Conservation (phyloP, 2,888 invertebrate species). For the Zaprionus bogoriensis region DNA sequence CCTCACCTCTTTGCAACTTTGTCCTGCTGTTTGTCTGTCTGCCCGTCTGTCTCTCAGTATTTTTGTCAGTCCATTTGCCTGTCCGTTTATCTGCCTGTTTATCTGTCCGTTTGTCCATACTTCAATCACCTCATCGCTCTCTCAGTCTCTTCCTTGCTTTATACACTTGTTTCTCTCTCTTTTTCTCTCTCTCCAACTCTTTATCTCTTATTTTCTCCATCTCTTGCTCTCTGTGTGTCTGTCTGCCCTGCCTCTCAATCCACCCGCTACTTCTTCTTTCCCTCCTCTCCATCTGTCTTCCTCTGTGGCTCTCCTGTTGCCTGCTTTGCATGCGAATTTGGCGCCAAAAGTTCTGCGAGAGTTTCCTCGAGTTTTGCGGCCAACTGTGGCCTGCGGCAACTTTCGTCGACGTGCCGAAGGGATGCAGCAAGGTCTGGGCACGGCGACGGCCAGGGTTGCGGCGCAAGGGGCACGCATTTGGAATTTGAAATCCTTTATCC, state of each 20-base stretch:
- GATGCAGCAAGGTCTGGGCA: constrained; percentile 12
- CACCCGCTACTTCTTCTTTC: too few species aligned
- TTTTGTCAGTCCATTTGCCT: neutral
- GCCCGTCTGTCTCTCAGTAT: too few species aligned
- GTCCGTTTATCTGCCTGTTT: too few species aligned
- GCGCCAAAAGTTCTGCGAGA: constrained; percentile 67
- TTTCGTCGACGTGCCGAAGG: constrained; percentile 16
- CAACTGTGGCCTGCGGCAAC: constrained; percentile 28
- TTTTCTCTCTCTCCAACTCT: too few species aligned
- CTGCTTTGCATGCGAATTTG: constrained; percentile 77
- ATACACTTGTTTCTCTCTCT: too few species aligned
- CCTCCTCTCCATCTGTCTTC: constrained; percentile 14
- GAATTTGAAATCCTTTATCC: constrained; percentile 82
- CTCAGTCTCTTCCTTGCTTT: constrained; percentile 11
- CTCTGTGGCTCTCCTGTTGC: constrained; percentile 10
- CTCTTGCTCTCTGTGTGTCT: constrained; percentile 6
- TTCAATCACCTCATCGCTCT: neutral
- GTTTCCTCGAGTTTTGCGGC: constrained; percentile 22
- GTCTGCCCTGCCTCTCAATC: constrained; percentile 63
- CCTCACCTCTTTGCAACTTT: too few species aligned
- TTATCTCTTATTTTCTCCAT: too few species aligned
- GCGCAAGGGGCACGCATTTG: constrained; percentile 57
- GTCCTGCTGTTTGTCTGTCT: too few species aligned
- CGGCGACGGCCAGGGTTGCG: neutral
- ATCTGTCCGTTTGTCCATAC: neutral